Evolutionary conservation across 1,140 invertebrate species (phyloP).

Genomic region (Camponotus pennsylvanicus): DNA sequence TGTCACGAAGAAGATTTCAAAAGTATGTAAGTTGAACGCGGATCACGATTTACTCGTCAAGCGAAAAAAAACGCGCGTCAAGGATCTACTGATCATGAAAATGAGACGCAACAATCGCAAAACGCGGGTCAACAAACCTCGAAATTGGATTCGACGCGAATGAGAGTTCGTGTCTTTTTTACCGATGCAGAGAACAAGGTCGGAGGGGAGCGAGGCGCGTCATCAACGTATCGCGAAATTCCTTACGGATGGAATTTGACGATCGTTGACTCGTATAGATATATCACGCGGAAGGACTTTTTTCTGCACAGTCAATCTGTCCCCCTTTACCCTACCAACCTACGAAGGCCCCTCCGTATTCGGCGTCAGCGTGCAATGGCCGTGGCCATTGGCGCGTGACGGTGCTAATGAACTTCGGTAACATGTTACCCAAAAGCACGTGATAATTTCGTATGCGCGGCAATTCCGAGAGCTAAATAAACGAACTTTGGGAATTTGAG

Average conservation of each 20-base stretch:
- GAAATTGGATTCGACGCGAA: slow-evolving; percentile 42
- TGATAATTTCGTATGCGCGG: slow-evolving; percentile 51
- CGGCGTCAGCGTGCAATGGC: slow-evolving; percentile 68
- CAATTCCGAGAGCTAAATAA: slow-evolving; percentile 11
- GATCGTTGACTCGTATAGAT: slow-evolving; percentile 36
- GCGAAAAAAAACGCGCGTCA: neutral
- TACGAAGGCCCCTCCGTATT: neutral
- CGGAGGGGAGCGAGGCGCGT: neutral
- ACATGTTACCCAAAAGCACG: slow-evolving; percentile 65
- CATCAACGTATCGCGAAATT: slow-evolving; percentile 27
- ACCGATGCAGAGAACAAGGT: slow-evolving; percentile 13
- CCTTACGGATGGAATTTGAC: slow-evolving; percentile 57
- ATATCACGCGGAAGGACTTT: slow-evolving; percentile 41
- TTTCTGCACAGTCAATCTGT: slow-evolving; percentile 39
- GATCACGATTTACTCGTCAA: neutral
- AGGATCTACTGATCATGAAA: slow-evolving; percentile 17
- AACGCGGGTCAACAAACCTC: slow-evolving; percentile 32
- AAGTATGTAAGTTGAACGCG: slow-evolving; percentile 8
- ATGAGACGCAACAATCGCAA: slow-evolving; percentile 25
- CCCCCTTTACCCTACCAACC: neutral
- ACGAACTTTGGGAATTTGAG: neutral
- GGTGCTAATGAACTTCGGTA: slow-evolving; percentile 73
- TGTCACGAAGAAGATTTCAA: neutral
- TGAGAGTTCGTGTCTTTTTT: slow-evolving; percentile 47
- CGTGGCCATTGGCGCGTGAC: slow-evolving; percentile 69